Evolutionary conservation across 2,113 vertebrate genomes (phyloP).

Genomic region (Glaucomys volans): DNA sequence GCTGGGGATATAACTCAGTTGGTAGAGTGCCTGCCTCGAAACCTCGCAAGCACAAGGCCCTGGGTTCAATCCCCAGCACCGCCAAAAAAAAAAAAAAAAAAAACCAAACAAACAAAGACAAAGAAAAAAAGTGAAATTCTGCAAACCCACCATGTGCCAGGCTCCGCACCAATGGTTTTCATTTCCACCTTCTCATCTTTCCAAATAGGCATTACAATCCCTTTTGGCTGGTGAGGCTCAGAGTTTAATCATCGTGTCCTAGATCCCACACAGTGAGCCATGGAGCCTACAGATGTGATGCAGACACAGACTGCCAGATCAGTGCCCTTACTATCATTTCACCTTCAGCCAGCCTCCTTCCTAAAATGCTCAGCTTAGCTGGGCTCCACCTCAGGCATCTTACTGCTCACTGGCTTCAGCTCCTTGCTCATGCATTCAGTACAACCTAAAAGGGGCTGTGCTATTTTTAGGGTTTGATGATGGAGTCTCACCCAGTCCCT

Average conservation of each 20-base stretch:
- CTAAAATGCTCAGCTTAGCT: not conserved
- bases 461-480: not conserved
- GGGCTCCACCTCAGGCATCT: not conserved
- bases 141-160: not conserved
- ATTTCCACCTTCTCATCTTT: constrained; percentile 57
- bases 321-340: constrained; percentile 17
- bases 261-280: constrained; percentile 20
- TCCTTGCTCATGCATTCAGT: not conserved
- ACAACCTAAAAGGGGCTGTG: not conserved
- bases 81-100: no score
- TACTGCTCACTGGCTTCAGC: not conserved
- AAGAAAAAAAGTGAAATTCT: not conserved
- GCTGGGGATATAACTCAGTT: no score
- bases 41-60: no score
- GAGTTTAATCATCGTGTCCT: not conserved
- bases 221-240: constrained; percentile 2
- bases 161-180: not conserved
- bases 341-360: constrained; percentile 17
- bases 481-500: not conserved
- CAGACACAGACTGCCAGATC: not conserved
- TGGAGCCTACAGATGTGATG: not conserved
- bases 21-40: no score
- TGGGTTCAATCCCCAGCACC: no score
- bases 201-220: not conserved
- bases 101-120: no score